Conservation (phyloP, 1,140 invertebrate species). For the Lerema accius region DNA sequence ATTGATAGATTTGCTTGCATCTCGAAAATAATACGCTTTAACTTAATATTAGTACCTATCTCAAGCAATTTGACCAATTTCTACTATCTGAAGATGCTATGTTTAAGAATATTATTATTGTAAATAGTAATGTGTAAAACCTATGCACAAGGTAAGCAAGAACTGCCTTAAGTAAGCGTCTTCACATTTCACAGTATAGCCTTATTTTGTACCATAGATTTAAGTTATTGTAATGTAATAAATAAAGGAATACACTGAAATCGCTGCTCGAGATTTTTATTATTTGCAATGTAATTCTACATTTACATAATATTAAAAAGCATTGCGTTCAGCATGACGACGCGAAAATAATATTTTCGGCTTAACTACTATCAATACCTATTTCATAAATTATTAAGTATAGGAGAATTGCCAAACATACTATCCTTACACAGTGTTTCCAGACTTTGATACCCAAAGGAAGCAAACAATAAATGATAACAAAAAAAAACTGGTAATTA, state of each 20-base stretch:
- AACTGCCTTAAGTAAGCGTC: constrained; percentile 74
- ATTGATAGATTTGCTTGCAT: constrained; percentile 45
- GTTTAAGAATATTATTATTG: constrained; percentile 58
- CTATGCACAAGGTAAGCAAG: constrained; percentile 59
- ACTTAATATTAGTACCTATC: constrained; percentile 40
- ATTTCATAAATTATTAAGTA: too few relatives aligned
- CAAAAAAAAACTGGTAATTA: too few relatives aligned
- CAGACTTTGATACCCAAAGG: too few relatives aligned
- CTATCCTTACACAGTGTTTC: too few relatives aligned
- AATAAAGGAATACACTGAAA: constrained; percentile 21
- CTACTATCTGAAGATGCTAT: constrained; percentile 49
- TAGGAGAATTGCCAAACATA: too few relatives aligned
- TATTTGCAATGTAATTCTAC: too few relatives aligned
- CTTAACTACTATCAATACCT: too few relatives aligned
- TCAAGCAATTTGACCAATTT: constrained; percentile 63
- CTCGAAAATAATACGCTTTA: constrained; percentile 56
- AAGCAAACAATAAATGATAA: too few relatives aligned
- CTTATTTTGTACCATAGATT: constrained; percentile 79
- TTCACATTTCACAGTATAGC: constrained; percentile 78
- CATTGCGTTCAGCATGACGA: too few relatives aligned
- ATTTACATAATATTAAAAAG: too few relatives aligned
- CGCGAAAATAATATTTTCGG: too few relatives aligned
- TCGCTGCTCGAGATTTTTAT: too few relatives aligned
- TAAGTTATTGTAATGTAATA: constrained; percentile 38
- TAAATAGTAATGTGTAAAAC: constrained; percentile 53